Evolutionary conservation across 2,888 invertebrate genomes (phyloP), one percentile per base, ranked within the genome.

Genomic region (Tinea semifulvella): DNA sequence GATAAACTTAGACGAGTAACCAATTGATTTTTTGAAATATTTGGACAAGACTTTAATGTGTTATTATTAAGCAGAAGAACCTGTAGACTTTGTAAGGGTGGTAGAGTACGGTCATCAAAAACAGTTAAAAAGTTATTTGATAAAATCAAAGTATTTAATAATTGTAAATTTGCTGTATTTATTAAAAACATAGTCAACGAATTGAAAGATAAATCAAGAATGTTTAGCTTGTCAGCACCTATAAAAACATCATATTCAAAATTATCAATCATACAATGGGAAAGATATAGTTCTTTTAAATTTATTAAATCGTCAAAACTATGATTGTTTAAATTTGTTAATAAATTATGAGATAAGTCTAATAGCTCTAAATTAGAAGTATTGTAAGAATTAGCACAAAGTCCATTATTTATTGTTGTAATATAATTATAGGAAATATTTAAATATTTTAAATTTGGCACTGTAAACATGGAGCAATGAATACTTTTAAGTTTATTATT

Each of bases 381-480:
- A 2, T 70, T 71, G 25, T 58, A n/a, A n/a, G n/a, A 60, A 11
- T 57, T 54, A 25, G 74, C 55, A 47, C 54, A 54, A 17, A 46
- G 51, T 7, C 71, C 47, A 1, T 57, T 53, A 25, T 50, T 45
- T 8, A 75, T 51, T 19, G 49, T 48, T 1, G 61, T 48, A 45
- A 75, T 67, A 39, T 63, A 56, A 45, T 76, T 76, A 40, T 61
- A 50, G 10, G 73, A 66, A 18, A 75, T 46, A 56, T 74, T 69
- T 43, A 76, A 58, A 53, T 56, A 55, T 43, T 61, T 52, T 8
- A 76, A 51, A 13, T 46, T 46, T 25, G 48, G 52, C 25, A 74
- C 52, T 17, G 51, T 44, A 43, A 73, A 65, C 25, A 61, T 47
- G 31, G 63, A 54, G 26, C 54, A 49, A 35, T 58, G 54, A 8